Conservation (phyloP, 1,140 invertebrate genomes). For the Idris sp. region DNA sequence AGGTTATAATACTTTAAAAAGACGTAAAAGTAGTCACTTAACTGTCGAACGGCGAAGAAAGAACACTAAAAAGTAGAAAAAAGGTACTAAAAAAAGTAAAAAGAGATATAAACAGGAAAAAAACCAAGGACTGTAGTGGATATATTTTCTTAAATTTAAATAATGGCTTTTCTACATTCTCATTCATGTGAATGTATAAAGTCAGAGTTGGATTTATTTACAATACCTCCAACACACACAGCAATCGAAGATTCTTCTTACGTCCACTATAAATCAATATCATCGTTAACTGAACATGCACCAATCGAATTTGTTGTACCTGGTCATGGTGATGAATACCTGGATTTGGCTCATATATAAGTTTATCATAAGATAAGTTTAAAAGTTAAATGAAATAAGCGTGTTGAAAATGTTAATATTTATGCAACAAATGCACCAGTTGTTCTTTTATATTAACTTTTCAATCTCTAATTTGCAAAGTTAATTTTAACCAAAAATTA, state of each 20-base stretch:
- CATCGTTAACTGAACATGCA: slow-evolving; percentile 66
- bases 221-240: slow-evolving; percentile 73
- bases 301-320: slow-evolving; percentile 74
- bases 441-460: slow-evolving; percentile 70
- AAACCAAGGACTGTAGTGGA: slow-evolving; percentile 7
- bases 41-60: background rate
- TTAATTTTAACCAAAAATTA: slow-evolving; percentile 75
- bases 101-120: slow-evolving; percentile 12
- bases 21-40: background rate
- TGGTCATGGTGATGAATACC: slow-evolving; percentile 68
- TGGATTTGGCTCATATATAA: slow-evolving; percentile 71
- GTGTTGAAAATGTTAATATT: background rate
- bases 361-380: no score
- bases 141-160: slow-evolving; percentile 15
- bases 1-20: slow-evolving; percentile 44
- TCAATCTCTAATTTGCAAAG: slow-evolving; percentile 71
- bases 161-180: slow-evolving; percentile 28
- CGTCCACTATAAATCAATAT: slow-evolving; percentile 74
- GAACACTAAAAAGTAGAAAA: background rate
- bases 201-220: slow-evolving; percentile 75
- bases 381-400: background rate
- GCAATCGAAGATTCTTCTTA: slow-evolving; percentile 69
- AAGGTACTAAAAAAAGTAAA: slow-evolving; percentile 2
- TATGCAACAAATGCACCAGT: background rate
- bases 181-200: slow-evolving; percentile 58